Evolutionary conservation across 2,797 vertebrate species (phyloP).

Genomic region (Hozukius guyotensis): DNA sequence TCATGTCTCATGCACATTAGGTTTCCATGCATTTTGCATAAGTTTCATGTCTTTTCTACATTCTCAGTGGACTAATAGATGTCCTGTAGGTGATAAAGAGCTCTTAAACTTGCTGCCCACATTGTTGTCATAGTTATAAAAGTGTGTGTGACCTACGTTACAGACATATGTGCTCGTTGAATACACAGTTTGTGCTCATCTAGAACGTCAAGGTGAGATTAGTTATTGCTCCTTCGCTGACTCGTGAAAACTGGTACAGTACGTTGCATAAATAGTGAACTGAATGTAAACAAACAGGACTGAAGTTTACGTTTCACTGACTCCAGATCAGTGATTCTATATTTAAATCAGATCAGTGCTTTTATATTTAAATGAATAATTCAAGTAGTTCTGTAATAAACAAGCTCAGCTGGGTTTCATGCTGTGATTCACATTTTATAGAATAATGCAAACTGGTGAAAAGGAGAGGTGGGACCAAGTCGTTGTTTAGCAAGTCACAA

Average conservation of each 20-base stretch:
- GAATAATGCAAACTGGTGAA: not conserved
- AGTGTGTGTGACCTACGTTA: not conserved
- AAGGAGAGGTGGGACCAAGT: not conserved
- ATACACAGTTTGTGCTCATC: constrained; percentile 61
- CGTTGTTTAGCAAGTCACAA: not conserved
- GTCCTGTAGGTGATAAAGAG: constrained; percentile 10
- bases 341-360: constrained; percentile 40
- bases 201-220: constrained; percentile 41
- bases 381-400: constrained; percentile 65
- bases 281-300: constrained; percentile 51
- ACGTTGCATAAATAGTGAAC: constrained; percentile 62
- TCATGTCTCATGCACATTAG: constrained; percentile 62
- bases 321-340: constrained; percentile 53
- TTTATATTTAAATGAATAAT: constrained; percentile 54
- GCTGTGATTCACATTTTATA: constrained; percentile 49
- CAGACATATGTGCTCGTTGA: constrained; percentile 45
- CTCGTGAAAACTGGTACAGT: constrained; percentile 44
- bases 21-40: constrained; percentile 59
- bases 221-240: constrained; percentile 72
- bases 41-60: constrained; percentile 27
- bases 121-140: constrained; percentile 30
- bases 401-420: constrained; percentile 57
- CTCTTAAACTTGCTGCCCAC: constrained; percentile 18
- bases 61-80: constrained; percentile 42
- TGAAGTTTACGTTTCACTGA: constrained; percentile 18